Base-by-base conservation (phyloP, 2,113 vertebrate species). In the Cebus imitator region DNA sequence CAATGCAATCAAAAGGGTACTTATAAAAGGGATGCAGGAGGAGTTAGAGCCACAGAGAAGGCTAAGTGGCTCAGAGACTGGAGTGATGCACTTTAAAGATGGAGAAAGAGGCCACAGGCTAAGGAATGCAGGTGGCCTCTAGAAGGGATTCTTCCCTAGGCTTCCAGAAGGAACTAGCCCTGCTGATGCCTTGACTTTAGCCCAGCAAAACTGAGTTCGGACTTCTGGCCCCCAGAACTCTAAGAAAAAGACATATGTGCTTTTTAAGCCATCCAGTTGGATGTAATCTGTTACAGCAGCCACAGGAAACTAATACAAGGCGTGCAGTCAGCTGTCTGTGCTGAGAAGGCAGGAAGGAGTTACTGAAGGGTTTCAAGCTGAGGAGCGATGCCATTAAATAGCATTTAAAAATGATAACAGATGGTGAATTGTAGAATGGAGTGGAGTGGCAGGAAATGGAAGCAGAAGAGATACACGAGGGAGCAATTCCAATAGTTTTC, bases 331-430 rank as follows among this genome's bases (percentile, higher is more conserved):
- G 10, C 68, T 13, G 55, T 72, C 64, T 11, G 0, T 3, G 48
- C 14, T 61, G 27, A 81, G 76, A 95, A 91, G 52, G 79, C 40
- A 45, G 52, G 18, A 10, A 57, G 35, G 35, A 73, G 8, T 91
- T 23, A 81, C 50, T 17, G 16, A 86, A 48, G 30, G 66, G 40
- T 83, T 89, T 95, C 48, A 50, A 61, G 93, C 61, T 75, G 73
- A 85, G 48, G 32, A 91, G 50, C 2, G 32, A 80, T 8, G 11
- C 25, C 66, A 48, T 68, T 68, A 86, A 68, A 50, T 8, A 43
- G 50, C 43, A 84, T 72, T 85, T 76, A n/a, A 35, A 80, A 87
- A 94, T 83, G 85, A 25, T 72, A 92, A 73, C 75, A 95, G 93
- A 94, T 80, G 76, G 72, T 80, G 72, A 81, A 37, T 32, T 11